phyloP scores from a whole-genome alignment of 2,888 invertebrate species.

The Brenthis ino region DNA sequence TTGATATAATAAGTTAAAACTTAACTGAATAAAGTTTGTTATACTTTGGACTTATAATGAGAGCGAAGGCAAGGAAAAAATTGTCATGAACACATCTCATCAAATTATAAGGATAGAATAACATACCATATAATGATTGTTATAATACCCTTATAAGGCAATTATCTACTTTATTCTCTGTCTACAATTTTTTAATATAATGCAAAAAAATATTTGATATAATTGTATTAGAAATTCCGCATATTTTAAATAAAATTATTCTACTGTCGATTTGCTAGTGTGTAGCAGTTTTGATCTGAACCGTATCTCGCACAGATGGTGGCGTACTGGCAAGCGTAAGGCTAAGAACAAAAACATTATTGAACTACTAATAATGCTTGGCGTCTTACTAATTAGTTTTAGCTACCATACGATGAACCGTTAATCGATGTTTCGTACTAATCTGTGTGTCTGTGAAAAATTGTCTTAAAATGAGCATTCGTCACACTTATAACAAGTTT shows the following conservation, averaged over 20 bases:
- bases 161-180: too few species aligned
- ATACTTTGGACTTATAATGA: too few species aligned
- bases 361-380: constrained; percentile 73
- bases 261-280: constrained; percentile 39
- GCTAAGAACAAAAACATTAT: constrained; percentile 67
- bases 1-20: too few species aligned
- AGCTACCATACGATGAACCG: constrained; percentile 62
- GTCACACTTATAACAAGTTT: constrained; percentile 27
- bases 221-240: too few species aligned
- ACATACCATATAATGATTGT: too few species aligned
- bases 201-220: too few species aligned
- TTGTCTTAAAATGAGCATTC: constrained; percentile 39
- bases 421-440: constrained; percentile 74
- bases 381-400: constrained; percentile 69
- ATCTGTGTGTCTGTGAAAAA: constrained; percentile 52
- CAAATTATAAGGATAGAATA: too few species aligned
- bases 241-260: background rate
- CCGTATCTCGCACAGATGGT: constrained; percentile 71
- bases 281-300: constrained; percentile 51
- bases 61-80: too few species aligned
- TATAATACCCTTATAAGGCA: too few species aligned
- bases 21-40: too few species aligned
- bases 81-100: too few species aligned
- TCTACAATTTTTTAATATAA: too few species aligned
- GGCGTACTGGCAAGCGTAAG: constrained; percentile 67